These are phyloP conservation scores for Lepus europaeus DNA, from an alignment of 2,113 vertebrate species.

Conservation along the genomic window DNA sequence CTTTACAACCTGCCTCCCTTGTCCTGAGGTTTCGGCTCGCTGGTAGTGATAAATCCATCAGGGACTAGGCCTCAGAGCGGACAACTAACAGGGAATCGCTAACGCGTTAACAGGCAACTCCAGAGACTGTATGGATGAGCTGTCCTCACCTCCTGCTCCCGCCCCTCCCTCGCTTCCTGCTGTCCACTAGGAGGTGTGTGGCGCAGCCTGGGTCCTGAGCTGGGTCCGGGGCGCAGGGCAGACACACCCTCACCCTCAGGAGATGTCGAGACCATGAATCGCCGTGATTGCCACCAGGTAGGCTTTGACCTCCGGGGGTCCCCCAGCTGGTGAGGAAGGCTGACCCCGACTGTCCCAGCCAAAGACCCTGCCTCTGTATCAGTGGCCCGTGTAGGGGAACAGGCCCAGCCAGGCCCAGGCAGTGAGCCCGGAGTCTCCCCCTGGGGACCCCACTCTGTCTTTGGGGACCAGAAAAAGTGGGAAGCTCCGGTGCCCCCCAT, in stretches of 20 bases:
- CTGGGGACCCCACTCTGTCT: background rate
- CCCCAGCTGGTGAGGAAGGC: background rate
- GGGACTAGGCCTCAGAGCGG: background rate
- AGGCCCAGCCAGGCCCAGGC: too few relatives aligned
- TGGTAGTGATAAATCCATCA: background rate
- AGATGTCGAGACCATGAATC: background rate
- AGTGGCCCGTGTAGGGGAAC: too few relatives aligned
- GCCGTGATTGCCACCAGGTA: background rate
- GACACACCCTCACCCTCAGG: background rate
- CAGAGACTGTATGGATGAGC: background rate
- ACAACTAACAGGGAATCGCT: constrained; percentile 14
- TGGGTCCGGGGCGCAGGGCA: background rate
- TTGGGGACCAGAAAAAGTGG: background rate
- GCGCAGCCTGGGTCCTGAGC: too few relatives aligned
- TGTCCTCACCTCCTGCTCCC: background rate
- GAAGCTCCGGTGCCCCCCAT: background rate
- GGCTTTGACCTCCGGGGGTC: background rate
- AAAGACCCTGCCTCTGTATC: background rate
- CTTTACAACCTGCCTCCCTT: background rate
- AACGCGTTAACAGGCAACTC: constrained; percentile 41
- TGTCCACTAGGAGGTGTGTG: background rate
- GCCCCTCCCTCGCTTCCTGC: background rate
- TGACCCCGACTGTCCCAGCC: background rate
- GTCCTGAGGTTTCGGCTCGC: background rate
- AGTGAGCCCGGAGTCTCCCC: background rate